These are phyloP conservation scores for Anorthoa munda DNA, from an alignment of 2,888 invertebrate species.

Conservation along the genomic window DNA sequence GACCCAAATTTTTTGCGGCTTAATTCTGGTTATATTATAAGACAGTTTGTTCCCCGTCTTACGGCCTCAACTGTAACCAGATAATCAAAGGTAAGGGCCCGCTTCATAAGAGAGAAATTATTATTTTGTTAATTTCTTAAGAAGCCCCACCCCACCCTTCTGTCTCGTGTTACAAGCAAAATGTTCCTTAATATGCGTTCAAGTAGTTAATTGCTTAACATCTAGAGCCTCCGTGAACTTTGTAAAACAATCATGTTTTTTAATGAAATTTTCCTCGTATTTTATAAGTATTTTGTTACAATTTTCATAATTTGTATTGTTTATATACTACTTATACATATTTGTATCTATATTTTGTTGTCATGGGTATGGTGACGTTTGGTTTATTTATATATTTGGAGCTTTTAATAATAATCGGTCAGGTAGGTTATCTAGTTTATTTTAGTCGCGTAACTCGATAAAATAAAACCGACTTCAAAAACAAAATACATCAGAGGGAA, in stretches of 20 bases:
- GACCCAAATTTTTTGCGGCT: too few relatives aligned
- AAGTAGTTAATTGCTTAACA: conserved; percentile 69
- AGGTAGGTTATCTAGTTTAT: too few relatives aligned
- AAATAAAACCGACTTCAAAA: too few relatives aligned
- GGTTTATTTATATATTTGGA: too few relatives aligned
- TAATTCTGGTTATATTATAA: too few relatives aligned
- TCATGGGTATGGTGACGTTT: too few relatives aligned
- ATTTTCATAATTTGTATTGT: not conserved
- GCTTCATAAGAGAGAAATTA: conserved; percentile 76
- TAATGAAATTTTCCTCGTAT: conserved; percentile 48
- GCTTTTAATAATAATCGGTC: too few relatives aligned
- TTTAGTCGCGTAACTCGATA: too few relatives aligned
- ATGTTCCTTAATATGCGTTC: conserved; percentile 69
- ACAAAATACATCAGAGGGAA: too few relatives aligned
- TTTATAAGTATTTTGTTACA: conserved; percentile 32
- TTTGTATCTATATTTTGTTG: too few relatives aligned
- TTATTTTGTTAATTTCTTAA: conserved; percentile 82
- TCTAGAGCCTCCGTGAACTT: conserved; percentile 51
- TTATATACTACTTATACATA: not conserved
- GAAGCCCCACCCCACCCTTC: conserved; percentile 57
- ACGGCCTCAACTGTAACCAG: conserved; percentile 63
- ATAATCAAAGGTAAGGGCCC: conserved; percentile 71
- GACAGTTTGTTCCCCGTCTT: conserved; percentile 19
- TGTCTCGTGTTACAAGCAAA: conserved; percentile 62
- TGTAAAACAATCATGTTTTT: conserved; percentile 38